Conservation (phyloP, 2,797 vertebrate species). For the Tachyglossus aculeatus region DNA sequence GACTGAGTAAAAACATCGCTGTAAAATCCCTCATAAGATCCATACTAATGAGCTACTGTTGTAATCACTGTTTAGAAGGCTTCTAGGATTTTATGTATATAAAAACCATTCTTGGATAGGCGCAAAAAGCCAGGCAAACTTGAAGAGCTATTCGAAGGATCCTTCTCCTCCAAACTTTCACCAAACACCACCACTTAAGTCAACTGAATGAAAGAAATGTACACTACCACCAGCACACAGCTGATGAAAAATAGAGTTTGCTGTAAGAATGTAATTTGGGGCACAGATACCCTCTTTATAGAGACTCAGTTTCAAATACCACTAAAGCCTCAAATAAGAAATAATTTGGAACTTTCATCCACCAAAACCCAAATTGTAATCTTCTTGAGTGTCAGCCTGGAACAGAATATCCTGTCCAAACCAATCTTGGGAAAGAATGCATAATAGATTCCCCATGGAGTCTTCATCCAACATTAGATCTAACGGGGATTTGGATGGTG, state of each 20-base stretch:
- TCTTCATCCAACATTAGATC: background rate
- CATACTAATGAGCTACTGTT: slow-evolving; percentile 19
- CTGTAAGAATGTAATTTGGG: too few relatives aligned
- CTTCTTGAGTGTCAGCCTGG: too few relatives aligned
- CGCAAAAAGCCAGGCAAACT: slow-evolving; percentile 1
- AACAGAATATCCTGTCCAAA: too few relatives aligned
- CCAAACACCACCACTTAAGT: too few relatives aligned
- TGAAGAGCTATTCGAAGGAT: background rate
- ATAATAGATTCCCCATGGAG: too few relatives aligned
- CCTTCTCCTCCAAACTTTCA: too few relatives aligned
- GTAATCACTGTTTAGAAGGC: slow-evolving; percentile 13
- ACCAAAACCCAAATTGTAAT: too few relatives aligned
- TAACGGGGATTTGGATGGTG: slow-evolving; percentile 2
- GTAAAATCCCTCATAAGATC: background rate
- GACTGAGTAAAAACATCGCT: slow-evolving; percentile 6
- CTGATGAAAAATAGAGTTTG: too few relatives aligned
- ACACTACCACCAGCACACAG: too few relatives aligned
- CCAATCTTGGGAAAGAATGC: too few relatives aligned
- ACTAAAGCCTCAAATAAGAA: background rate
- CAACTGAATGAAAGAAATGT: too few relatives aligned
- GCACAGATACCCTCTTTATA: too few relatives aligned
- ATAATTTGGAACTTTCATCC: background rate
- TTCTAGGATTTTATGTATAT: background rate
- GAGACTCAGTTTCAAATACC: background rate
- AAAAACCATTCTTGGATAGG: background rate